Evolutionary conservation across 1,140 invertebrate species (phyloP), one percentile per base, ranked within the genome.

Genomic region (Oreohelix idahoensis): DNA sequence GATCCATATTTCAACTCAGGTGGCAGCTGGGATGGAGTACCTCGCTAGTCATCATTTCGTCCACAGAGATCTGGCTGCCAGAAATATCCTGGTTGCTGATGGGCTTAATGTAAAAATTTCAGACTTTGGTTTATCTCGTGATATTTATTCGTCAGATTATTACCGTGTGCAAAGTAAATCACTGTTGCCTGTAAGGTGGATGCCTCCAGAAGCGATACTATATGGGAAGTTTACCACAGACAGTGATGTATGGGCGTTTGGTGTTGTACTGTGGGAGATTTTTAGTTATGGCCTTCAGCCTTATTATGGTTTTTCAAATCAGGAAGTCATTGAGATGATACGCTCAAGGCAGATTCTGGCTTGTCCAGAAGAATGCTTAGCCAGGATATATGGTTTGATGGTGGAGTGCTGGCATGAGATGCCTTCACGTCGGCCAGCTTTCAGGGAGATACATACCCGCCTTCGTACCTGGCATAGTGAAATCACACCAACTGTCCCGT

Each of bases 211-310:
- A 93, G 97, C 97, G 5, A 98, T 99, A 90, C 92, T 98, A 5
- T 99, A 98, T 93, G 98, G 97, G 20, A 88, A 98, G 94, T 99
- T 99, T 89, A 98, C 98, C 0, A 97, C 97, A 0, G 97, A 99
- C 92, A 98, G 97, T 86, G 98, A 99, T 93, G 97, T 99, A 11
- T 99, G 98, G 98, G 97, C 97, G 49, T 99, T 98, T 93, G 98
- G 98, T 13, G 97, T 99, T 69, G 96, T 99, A 26, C 93, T 99
- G 15, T 99, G 98, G 98, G 98, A 99, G 94, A 98, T 98, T 39
- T 99, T 98, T 90, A 98, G 96, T 88, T 99, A 97, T 92, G 98
- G 98, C 15, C 94, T 98, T 75, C 97, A 98, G 94, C 97, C 97
- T 0, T 98, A 97, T 90, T 98, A 96, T 90, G 98, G 97, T 20